Base-by-base conservation (phyloP, 2,113 vertebrate species). In the Pachyramphus minor region DNA sequence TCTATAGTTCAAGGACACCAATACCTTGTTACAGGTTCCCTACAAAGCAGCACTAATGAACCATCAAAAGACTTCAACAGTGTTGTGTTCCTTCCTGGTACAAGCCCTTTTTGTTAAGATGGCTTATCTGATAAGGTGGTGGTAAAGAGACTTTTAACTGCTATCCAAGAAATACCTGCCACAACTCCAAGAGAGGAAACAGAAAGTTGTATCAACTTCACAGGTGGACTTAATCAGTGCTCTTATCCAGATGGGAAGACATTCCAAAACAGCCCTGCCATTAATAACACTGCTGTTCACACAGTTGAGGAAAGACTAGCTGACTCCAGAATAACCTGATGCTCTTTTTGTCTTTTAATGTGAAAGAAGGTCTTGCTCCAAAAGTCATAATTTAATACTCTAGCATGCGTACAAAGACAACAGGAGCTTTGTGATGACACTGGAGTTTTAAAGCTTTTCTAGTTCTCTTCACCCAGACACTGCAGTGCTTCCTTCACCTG, bases 171-270 rank as follows among this genome's bases (percentile, higher is more conserved):
- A 77, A 27, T 9, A 71, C 8, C 62, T 73, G 63, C 22, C 42
- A 8, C 14, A 76, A n/a, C 35, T 79, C 2, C 3, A 24, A 14
- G 55, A 66, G 31, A 45, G 14, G 8, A 14, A 69, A 42, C 11
- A 69, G 35, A 14, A 72, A 49, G 21, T 42, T 41, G 10, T 19
- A 73, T 50, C 42, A 77, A 5, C 27, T 69, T 63, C 50, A 53
- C 8, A 21, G 0, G 0, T 12, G 19, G 31, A 56, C n/a, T 60
- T 30, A 31, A 35, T 24, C 35, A 49, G 8, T 3, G 25, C 25
- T 63, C 22, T 52, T 8, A 2, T 13, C 31, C 30, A 79, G n/a
- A 19, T n/a, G 24, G 19, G 19, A 82, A 28, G 23, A 85, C 27
- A 35, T 3, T 14, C 14, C 11, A 5, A 3, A 59, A 52, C 6